These are phyloP conservation scores for Sclerodermus sp. DNA, from an alignment of 2,888 invertebrate species.

Conservation along the genomic window DNA sequence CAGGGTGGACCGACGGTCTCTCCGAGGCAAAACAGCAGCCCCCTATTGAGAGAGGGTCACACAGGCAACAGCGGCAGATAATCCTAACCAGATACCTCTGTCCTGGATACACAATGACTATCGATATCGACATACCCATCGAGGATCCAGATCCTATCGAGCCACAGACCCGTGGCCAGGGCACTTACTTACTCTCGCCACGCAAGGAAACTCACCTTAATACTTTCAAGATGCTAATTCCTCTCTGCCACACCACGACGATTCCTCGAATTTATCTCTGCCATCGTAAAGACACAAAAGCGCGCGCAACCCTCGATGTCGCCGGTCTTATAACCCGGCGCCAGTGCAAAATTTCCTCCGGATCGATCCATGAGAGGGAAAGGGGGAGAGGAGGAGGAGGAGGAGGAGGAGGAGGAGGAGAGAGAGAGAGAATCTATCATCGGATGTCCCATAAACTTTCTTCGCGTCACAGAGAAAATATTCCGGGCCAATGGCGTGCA, in stretches of 20 bases:
- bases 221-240: constrained; percentile 16
- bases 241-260: too few species aligned
- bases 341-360: too few species aligned
- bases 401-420: constrained; percentile 13
- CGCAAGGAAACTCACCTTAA: background rate
- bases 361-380: too few species aligned
- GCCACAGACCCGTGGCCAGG: constrained; percentile 1
- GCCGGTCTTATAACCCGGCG: too few species aligned
- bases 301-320: too few species aligned
- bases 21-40: too few species aligned
- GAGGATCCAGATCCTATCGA: constrained; percentile 6
- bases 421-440: constrained; percentile 37
- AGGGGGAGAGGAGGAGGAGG: constrained; percentile 1
- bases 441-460: too few species aligned
- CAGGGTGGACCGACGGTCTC: too few species aligned
- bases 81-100: constrained; percentile 22
- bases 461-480: too few species aligned
- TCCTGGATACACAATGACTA: constrained; percentile 29
- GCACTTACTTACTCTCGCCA: constrained; percentile 6
- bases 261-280: background rate
- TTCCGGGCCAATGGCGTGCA: too few species aligned
- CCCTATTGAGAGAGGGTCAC: constrained; percentile 29
- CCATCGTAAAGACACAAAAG: constrained; percentile 51
- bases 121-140: constrained; percentile 28
- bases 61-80: constrained; percentile 31